Base-by-base conservation (phyloP, 2,888 invertebrate species). In the Neoitamus cyanurus region DNA sequence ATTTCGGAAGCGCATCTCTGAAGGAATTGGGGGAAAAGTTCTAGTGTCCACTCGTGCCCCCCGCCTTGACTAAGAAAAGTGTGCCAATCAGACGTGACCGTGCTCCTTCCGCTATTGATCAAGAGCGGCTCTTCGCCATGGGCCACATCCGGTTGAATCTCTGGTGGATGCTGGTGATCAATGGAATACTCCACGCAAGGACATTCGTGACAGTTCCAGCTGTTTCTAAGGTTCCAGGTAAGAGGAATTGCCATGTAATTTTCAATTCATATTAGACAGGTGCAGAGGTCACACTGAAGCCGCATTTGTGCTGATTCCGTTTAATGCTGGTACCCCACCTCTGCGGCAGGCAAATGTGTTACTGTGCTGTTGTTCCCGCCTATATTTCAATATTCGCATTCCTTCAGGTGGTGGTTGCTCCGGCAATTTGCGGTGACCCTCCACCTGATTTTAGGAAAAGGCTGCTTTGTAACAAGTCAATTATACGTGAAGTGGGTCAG, bases 81-180 rank as follows among this genome's bases (percentile, higher is more conserved):
- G 73, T n/a, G 20, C 25, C 28, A 37, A 3, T 9, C 9, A 58
- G 9, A 20, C 58, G 58, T 58, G 58, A 9, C 25, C 46, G 31
- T n/a, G 2, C n/a, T 31, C 15, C 6, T 58, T 46, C 30, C 3
- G 42, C 28, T 77, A 28, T 77, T 73, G 25, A 73, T 58, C 11
- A 15, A 3, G 30, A 46, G 58, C 6, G 13, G n/a, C 2, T 13
- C 28, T 11, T 46, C 68, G 13, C 5, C 88, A 90, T 91, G 90
- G 90, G 89, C 89, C 89, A 90, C 87, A 89, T 90, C 87, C 88
- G 89, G 85, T 87, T 88, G 86, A 88, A 88, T 85, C 86, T 90
- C 70, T 89, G 88, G 87, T 90, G 90, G 89, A 87, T 89, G 86
- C 85, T 90, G 86, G 87, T 90, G 87, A 88, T 90, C 87, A 89